These are phyloP conservation scores for Neocrepidodera transversa DNA, from an alignment of 2,888 invertebrate species.

Conservation along the genomic window DNA sequence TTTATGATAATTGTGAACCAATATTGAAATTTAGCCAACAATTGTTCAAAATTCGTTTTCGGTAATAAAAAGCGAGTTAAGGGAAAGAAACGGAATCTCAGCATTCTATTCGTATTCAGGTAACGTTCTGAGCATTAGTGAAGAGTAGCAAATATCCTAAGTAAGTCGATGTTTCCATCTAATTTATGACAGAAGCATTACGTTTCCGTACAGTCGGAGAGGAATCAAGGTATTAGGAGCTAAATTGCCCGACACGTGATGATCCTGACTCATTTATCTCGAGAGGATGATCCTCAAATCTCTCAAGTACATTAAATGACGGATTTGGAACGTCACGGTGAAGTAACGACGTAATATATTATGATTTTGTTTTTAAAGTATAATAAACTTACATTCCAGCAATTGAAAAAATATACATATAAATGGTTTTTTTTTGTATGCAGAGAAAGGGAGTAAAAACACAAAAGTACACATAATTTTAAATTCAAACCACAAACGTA, in stretches of 20 bases:
- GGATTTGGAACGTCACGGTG: constrained; percentile 11
- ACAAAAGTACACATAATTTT: too few relatives aligned
- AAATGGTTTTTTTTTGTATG: too few relatives aligned
- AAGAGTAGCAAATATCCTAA: constrained; percentile 16
- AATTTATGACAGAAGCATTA: constrained; percentile 19
- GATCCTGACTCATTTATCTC: constrained; percentile 22
- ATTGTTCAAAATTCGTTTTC: too few relatives aligned
- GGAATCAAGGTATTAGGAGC: constrained; percentile 16
- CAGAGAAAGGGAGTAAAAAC: too few relatives aligned
- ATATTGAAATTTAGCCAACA: too few relatives aligned
- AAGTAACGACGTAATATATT: not conserved
- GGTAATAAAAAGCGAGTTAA: too few relatives aligned
- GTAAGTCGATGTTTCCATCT: constrained; percentile 20
- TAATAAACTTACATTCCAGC: too few relatives aligned
- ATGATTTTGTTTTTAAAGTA: constrained; percentile 2
- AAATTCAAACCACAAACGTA: too few relatives aligned
- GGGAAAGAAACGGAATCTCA: constrained; percentile 2
- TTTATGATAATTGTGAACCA: too few relatives aligned
- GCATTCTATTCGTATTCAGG: constrained; percentile 11
- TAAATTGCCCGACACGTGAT: constrained; percentile 25
- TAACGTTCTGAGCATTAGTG: constrained; percentile 16
- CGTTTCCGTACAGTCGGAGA: constrained; percentile 4
- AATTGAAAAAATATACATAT: too few relatives aligned
- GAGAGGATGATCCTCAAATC: constrained; percentile 14
- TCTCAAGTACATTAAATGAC: constrained; percentile 13